These are phyloP conservation scores for Parauchenoglanis punctatus DNA, from an alignment of 2,797 vertebrate genomes.

Conservation along the genomic window DNA sequence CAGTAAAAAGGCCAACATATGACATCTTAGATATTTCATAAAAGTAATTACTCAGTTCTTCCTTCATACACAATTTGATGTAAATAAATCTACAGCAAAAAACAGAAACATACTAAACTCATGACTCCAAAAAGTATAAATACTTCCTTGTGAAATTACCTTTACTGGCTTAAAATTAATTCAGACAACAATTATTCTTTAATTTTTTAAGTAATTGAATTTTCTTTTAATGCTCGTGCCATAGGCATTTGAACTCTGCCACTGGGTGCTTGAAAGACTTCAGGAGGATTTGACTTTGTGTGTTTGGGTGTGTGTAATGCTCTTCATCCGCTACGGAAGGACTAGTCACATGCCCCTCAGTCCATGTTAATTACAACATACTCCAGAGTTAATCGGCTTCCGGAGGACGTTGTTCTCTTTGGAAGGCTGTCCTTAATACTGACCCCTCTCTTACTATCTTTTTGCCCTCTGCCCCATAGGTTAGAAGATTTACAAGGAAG, in stretches of 20 bases:
- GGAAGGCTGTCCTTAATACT: constrained; percentile 25
- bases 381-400: constrained; percentile 51
- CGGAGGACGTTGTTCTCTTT: constrained; percentile 27
- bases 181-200: neutral
- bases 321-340: constrained; percentile 5
- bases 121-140: neutral
- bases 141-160: neutral
- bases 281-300: neutral
- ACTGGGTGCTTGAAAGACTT: neutral
- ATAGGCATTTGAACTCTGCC: constrained; percentile 6
- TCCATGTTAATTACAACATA: constrained; percentile 41
- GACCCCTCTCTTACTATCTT: constrained; percentile 13
- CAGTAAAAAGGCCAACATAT: neutral
- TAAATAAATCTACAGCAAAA: neutral
- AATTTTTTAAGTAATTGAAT: neutral
- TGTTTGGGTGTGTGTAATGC: neutral
- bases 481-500: constrained; percentile 37
- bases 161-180: neutral
- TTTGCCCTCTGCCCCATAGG: constrained; percentile 26
- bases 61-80: neutral
- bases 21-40: neutral
- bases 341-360: constrained; percentile 37
- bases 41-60: neutral
- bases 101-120: neutral
- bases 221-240: neutral